phyloP scores from a whole-genome alignment of 2,797 vertebrate genomes.

The Sebastes ruberrimus region DNA sequence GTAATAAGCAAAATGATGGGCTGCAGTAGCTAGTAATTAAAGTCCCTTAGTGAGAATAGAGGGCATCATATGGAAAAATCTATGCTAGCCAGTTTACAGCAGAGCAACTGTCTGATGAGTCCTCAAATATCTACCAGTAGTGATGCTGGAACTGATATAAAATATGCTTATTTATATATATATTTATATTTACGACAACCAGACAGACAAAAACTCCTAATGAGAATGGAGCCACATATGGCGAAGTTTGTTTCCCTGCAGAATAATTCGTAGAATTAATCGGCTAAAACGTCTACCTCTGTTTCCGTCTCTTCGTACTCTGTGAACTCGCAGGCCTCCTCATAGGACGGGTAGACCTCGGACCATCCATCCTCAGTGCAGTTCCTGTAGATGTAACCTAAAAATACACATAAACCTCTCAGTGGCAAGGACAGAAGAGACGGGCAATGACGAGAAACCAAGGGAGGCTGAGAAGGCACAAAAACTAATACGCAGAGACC shows the following conservation, averaged over 20 bases:
- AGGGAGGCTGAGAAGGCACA: no score
- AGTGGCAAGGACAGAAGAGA: background rate
- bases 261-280: background rate
- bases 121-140: background rate
- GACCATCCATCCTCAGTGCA: constrained; percentile 85
- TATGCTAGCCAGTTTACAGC: background rate
- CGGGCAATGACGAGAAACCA: background rate
- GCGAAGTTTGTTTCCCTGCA: background rate
- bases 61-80: background rate
- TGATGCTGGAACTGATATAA: background rate
- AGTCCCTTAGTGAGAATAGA: background rate
- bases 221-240: background rate
- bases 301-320: constrained; percentile 75
- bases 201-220: background rate
- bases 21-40: background rate
- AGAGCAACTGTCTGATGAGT: background rate
- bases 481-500: background rate
- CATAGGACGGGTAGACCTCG: constrained; percentile 81
- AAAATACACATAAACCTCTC: constrained; percentile 12
- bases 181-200: background rate
- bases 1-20: background rate
- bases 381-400: constrained; percentile 86
- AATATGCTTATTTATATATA: background rate
- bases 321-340: constrained; percentile 81
- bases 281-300: constrained; percentile 67